Evolutionary conservation across 2,888 invertebrate species (phyloP), one percentile per base, ranked within the genome.

Genomic region (Spisula solida): DNA sequence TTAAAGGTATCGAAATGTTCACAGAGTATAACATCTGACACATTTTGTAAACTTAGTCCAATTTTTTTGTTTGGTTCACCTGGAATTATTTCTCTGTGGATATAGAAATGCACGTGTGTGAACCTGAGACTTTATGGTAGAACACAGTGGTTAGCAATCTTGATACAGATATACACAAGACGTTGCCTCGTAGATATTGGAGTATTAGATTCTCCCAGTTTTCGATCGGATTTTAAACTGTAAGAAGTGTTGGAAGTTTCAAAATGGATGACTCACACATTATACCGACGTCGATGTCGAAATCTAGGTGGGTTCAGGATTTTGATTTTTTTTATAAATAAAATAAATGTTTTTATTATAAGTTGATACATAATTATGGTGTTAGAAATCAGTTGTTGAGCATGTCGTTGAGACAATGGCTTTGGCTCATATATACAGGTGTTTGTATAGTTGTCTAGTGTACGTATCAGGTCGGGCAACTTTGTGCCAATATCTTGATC

Each of bases 201-300:
- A n/a, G 25, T 66, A 66, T 25, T 25, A 25, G n/a, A n/a, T n/a
- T 60, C 75, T 75, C 81, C 51, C 82, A 87, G 87, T 87, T 66
- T 66, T 87, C 75, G 78, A 87, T 51, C 79, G 79, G 87, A 87
- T 79, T 82, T 66, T 75, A 75, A 75, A 75, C 31, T 5, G 18
- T 66, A 51, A 12, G 51, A 51, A 51, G 60, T 25, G 25, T 1
- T 10, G 60, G 25, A 25, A 25, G 60, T 66, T 75, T 82, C 70
- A 82, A 56, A 80, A 91, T 90, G 91, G 92, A 91, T 90, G 92
- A 90, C 86, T 91, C 90, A 81, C 88, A 88, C 70, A 90, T 91
- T 78, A 88, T 91, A 48, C 88, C 89, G 25, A 91, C 90, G 55
- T 89, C 88, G 79, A 82, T 89, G 70, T 90, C 89, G 87, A 91